A percentile compares a stretch with the other conserved stretches of the same genome.
These are phyloP conservation scores for Lasioglossum oenotherae DNA, from an alignment of 2,888 invertebrate genomes.

Conservation along the genomic window DNA sequence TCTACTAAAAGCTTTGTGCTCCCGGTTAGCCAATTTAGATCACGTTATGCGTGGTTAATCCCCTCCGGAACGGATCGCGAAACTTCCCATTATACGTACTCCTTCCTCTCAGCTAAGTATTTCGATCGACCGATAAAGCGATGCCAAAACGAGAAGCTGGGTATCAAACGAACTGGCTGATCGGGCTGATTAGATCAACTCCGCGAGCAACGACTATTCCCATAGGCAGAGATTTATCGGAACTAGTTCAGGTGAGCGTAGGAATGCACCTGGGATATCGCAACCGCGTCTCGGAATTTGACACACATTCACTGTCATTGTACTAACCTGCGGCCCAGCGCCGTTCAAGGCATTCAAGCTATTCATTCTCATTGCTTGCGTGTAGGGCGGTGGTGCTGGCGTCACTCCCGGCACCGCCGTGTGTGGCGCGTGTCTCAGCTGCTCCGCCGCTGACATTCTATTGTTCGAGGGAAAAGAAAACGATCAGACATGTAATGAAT, in stretches of 20 bases:
- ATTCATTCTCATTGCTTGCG: conserved; percentile 85
- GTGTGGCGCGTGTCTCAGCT: conserved; percentile 86
- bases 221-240: conserved; percentile 8
- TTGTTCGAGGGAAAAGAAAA: conserved; percentile 71
- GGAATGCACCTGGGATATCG: conserved; percentile 52
- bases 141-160: conserved; percentile 9
- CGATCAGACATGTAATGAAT: conserved; percentile 45
- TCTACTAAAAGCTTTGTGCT: neutral
- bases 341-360: conserved; percentile 85
- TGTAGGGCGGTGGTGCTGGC: conserved; percentile 92
- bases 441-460: conserved; percentile 87
- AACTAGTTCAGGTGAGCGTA: conserved; percentile 57
- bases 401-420: conserved; percentile 90
- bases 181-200: conserved; percentile 29
- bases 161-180: neutral
- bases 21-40: neutral
- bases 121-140: conserved; percentile 13
- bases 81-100: conserved; percentile 3
- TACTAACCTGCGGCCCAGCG: conserved; percentile 86
- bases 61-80: neutral
- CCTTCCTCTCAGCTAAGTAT: neutral
- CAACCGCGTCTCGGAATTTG: conserved; percentile 67
- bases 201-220: conserved; percentile 9
- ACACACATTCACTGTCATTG: conserved; percentile 66
- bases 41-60: neutral